Evolutionary conservation across 2,113 vertebrate species (phyloP), one percentile per base, ranked within the genome.

Genomic region (Podilymbus podiceps): DNA sequence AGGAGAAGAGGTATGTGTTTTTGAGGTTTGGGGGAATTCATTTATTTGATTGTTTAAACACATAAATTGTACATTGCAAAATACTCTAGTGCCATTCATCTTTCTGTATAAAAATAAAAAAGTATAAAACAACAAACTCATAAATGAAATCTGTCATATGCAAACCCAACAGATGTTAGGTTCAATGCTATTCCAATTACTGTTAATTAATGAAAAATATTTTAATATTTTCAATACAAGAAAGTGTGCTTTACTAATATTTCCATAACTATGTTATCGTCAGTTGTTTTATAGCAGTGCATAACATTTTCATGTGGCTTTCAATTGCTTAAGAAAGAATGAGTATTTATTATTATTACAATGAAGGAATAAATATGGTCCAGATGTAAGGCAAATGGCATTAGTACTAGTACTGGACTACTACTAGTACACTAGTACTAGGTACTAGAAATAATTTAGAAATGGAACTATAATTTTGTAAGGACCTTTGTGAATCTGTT

Each of bases 11-110:
- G 24, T 42, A 64, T 66, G 44, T 50, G 12, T 2, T 60, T 80
- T 42, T 42, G 20, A 47, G 25, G 5, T 24, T 86, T 56, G 9
- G 4, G 25, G 6, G 10, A 2, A 0, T 2, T 13, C 35, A 4
- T 25, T 66, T 35, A 2, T 60, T 60, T 82, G 16, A 44, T 67
- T 76, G 12, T 64, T 85, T 60, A 76, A 75, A 46, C 33, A 89
- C 46, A 40, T 15, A 60, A 33, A 9, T 60, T 52, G 8, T 31
- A 52, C 62, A 78, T 46, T 13, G 8, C 27, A 8, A 38, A 62
- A 60, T 50, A 67, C 62, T 46, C 21, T 44, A 33, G 7, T 38
- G 15, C 7, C 2, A 20, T n/a, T 82, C 17, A 42, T 47, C 16
- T 8, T 60, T 59, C 40, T 49, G 8, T 68, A 68, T 66, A 46